Evolutionary conservation across 2,888 invertebrate species (phyloP), one percentile per base, ranked within the genome.

Genomic region (Pasiphila rectangulata): DNA sequence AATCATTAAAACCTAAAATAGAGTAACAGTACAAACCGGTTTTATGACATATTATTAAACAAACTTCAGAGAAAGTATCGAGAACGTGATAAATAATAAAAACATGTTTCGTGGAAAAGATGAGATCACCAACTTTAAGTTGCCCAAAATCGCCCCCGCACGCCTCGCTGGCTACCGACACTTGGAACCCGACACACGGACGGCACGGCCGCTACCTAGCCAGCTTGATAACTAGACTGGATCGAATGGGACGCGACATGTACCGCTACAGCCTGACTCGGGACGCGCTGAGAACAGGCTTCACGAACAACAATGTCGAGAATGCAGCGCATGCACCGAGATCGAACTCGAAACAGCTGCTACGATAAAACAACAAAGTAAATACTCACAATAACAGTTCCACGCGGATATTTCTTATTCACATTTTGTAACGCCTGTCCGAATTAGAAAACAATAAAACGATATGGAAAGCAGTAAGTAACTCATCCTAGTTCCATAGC

Each of bases 301-400:
- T n/a, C 15, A 9, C 30, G 17, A 9, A 30, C 9, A 1, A 4
- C 17, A 1, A 17, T 0, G 15, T 9, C n/a, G 16, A 1, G 15
- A n/a, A 9, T 10, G 10, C 1, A 5, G n/a, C 2, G 2, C n/a
- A 20, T 5, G 32, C 24, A 4, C 5, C 17, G 15, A 10, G 34
- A 29, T 12, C 24, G 13, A 21, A 49, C 20, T 23, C 45, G 43
- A 25, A 52, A 52, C 54, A 57, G 56, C 58, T 58, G 56, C 45
- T 48, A 30, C 51, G 13, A 6, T 39, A 45, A 24, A 36, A 46
- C 38, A 4, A 43, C 16, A 13, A 7, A 3, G 7, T 2, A 27
- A 6, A 13, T 13, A 23, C 40, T 29, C 39, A 19, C 30, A 17
- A 29, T 12, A 46, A 36, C 7, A 4, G 12, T 17, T 39, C 15